A percentile compares a stretch with the other conserved stretches of the same genome.
phyloP scores from a whole-genome alignment of 2,888 invertebrate species.

The Tupiocoris notatus region DNA sequence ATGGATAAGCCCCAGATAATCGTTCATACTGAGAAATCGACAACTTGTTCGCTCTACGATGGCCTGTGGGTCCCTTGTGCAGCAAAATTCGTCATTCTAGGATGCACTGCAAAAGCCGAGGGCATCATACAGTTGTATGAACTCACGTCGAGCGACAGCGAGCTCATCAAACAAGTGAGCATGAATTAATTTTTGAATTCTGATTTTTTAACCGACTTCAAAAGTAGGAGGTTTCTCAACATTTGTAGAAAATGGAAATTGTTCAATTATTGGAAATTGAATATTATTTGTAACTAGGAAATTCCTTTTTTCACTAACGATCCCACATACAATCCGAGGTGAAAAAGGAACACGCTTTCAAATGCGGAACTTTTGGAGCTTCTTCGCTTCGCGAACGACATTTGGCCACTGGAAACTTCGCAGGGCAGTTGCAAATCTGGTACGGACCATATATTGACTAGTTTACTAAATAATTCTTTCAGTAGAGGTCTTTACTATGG shows the following conservation, averaged over 20 bases:
- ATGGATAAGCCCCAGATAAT: slow-evolving; percentile 80
- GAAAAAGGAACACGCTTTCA: slow-evolving; percentile 79
- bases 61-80: slow-evolving; percentile 95
- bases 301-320: too few species aligned
- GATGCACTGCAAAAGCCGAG: slow-evolving; percentile 78
- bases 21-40: slow-evolving; percentile 75
- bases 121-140: slow-evolving; percentile 83
- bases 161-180: slow-evolving; percentile 64
- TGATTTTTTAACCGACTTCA: not conserved
- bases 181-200: not conserved
- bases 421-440: slow-evolving; percentile 81
- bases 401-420: slow-evolving; percentile 88
- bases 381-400: slow-evolving; percentile 75
- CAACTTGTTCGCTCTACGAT: slow-evolving; percentile 85
- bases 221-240: too few species aligned
- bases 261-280: too few species aligned
- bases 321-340: too few species aligned
- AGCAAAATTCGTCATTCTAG: slow-evolving; percentile 86
- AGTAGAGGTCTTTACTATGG: not conserved
- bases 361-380: slow-evolving; percentile 92
- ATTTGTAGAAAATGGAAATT: too few species aligned
- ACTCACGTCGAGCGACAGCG: slow-evolving; percentile 70
- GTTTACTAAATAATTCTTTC: not conserved
- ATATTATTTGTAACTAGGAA: too few species aligned
- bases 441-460: slow-evolving; percentile 54